A percentile compares a stretch with the other conserved stretches of the same genome.
phyloP scores from a whole-genome alignment of 2,888 invertebrate species.

The Pyrrhosoma nymphula region DNA sequence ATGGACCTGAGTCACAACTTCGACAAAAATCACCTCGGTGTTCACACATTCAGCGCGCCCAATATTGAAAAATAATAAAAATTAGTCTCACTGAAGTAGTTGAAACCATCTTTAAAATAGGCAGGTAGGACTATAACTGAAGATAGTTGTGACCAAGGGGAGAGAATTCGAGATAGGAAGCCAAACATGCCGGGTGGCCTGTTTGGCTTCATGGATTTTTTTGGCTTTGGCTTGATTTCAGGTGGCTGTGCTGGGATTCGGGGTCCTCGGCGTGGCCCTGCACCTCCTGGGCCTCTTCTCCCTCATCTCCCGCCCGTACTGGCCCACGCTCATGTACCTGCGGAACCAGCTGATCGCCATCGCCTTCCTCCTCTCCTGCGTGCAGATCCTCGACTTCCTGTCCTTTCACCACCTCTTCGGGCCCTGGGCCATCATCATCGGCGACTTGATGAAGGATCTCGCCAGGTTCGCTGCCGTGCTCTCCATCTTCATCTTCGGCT shows the following conservation, averaged over 20 bases:
- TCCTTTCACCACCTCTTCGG: constrained; percentile 99
- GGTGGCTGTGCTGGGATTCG: constrained; percentile 90
- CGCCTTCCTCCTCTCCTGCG: constrained; percentile 96
- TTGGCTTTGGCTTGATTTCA: background rate
- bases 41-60: no score
- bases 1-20: no score
- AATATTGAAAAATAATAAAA: no score
- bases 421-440: constrained; percentile 99
- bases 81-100: no score
- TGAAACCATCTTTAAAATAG: background rate
- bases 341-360: constrained; percentile 98
- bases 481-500: constrained; percentile 98
- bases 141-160: background rate
- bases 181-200: no score
- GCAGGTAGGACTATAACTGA: background rate
- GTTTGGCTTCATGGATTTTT: no score
- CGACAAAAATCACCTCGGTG: no score
- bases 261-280: constrained; percentile 93
- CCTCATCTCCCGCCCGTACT: constrained; percentile 83
- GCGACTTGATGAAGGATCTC: constrained; percentile 94
- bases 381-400: constrained; percentile 97
- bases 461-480: constrained; percentile 98
- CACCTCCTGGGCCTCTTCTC: constrained; percentile 91
- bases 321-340: constrained; percentile 94
- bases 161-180: background rate